Evolutionary conservation across 2,113 vertebrate species (phyloP).

Genomic region (Tachysurus vachellii): DNA sequence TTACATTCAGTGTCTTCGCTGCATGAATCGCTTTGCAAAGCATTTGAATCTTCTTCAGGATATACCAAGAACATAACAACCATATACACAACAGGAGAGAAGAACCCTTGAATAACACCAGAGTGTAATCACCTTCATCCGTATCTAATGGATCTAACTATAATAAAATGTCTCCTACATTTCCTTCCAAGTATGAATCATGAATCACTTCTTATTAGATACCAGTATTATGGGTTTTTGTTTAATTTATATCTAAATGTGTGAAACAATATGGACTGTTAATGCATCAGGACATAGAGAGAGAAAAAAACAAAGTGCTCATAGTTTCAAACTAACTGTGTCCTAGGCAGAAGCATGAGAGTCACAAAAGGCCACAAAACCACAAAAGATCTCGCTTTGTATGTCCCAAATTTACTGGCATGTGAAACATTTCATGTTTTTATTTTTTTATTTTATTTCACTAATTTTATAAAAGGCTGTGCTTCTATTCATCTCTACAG

Average conservation of each 20-base stretch:
- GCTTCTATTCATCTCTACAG: neutral
- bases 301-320: slow-evolving; percentile 19
- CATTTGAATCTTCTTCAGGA: neutral
- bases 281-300: slow-evolving; percentile 44
- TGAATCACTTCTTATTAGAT: neutral
- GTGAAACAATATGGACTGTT: slow-evolving; percentile 30
- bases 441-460: neutral
- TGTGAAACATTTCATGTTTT: neutral
- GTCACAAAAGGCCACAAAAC: neutral
- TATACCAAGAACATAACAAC: neutral
- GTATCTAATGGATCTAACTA: neutral
- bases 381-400: neutral
- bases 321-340: neutral
- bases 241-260: neutral
- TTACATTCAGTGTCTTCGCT: neutral
- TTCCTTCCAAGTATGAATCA: neutral
- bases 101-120: neutral
- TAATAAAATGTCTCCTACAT: neutral
- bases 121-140: neutral
- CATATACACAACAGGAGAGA: neutral
- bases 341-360: slow-evolving; percentile 26
- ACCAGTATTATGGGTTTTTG: neutral
- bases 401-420: neutral
- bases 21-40: neutral
- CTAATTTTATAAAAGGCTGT: neutral